Base-by-base conservation (phyloP, 2,797 vertebrate species). In the Centropyge bicolor region DNA sequence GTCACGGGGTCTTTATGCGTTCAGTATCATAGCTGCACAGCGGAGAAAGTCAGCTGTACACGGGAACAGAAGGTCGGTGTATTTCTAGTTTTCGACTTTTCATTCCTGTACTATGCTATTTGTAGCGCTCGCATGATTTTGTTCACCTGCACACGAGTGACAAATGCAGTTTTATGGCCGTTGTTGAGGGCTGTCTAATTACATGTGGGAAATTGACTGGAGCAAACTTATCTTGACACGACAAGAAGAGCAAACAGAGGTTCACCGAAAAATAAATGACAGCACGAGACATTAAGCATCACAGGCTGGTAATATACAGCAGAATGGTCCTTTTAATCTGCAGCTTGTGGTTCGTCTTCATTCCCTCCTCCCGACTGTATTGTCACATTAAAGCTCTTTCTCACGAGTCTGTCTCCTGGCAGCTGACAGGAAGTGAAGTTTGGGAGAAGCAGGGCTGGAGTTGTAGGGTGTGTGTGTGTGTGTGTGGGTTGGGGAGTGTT, bases 341-440 rank as follows among this genome's bases (percentile, higher is more conserved):
- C 73, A 69, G 76, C 61, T 31, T 9, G 14, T 22, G 48, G 45
- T 27, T 66, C 6, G 1, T 56, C 69, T 60, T 22, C 4, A 31
- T 22, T 38, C 6, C 55, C n/a, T 60, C 66, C 40, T 41, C 24
- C 24, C 24, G 16, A 46, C 73, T n/a, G 7, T 22, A 40, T 20
- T 60, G 56, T 89, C 81, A 74, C 55, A 64, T 73, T 60, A 80
- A 84, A 79, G 52, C 70, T 38, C 48, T 57, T 56, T 46, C 62
- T 64, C 43, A 11, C 35, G 1, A 40, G 54, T 66, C 61, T 3
- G 51, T 51, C 19, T 74, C 63, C 13, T 69, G 3, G 8, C 76
- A 66, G 57, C 70, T 54, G 69, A 77, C 43, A 46, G 75, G 49
- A 72, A 62, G n/a, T 56, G 74, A 75, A 86, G 84, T 86, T 80